These are phyloP conservation scores for Euclidia mi DNA, from an alignment of 2,888 invertebrate species.

Conservation along the genomic window DNA sequence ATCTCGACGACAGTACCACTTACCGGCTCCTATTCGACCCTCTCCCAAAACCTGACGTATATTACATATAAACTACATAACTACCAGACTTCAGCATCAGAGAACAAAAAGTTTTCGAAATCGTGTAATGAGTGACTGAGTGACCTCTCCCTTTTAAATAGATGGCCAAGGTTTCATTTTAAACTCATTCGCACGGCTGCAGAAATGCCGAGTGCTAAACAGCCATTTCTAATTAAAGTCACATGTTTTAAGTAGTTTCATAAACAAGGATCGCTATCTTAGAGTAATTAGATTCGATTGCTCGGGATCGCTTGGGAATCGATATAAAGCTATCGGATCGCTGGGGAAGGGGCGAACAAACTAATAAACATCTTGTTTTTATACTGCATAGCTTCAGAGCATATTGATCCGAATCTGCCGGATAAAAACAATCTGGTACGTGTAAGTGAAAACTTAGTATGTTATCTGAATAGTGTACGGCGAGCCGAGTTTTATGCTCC, in stretches of 20 bases:
- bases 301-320: constrained; percentile 46
- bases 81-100: no score
- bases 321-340: constrained; percentile 54
- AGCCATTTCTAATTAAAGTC: constrained; percentile 30
- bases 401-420: constrained; percentile 35
- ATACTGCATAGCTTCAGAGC: constrained; percentile 36
- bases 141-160: no score
- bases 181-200: no score
- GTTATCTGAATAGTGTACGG: constrained; percentile 6
- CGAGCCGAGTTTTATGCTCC: constrained; percentile 2
- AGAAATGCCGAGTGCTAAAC: no score
- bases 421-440: constrained; percentile 36
- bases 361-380: constrained; percentile 52
- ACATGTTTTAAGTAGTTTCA: constrained; percentile 12
- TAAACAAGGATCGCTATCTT: constrained; percentile 16
- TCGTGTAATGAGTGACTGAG: no score
- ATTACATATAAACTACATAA: no score
- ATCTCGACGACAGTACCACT: no score
- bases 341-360: constrained; percentile 43
- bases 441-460: constrained; percentile 8
- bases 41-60: no score
- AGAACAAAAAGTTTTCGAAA: no score
- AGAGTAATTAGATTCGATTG: constrained; percentile 43
- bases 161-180: no score
- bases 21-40: no score